Conservation (phyloP, 2,113 vertebrate genomes). For the western clawed frog (Xenopus tropicalis) region DNA sequence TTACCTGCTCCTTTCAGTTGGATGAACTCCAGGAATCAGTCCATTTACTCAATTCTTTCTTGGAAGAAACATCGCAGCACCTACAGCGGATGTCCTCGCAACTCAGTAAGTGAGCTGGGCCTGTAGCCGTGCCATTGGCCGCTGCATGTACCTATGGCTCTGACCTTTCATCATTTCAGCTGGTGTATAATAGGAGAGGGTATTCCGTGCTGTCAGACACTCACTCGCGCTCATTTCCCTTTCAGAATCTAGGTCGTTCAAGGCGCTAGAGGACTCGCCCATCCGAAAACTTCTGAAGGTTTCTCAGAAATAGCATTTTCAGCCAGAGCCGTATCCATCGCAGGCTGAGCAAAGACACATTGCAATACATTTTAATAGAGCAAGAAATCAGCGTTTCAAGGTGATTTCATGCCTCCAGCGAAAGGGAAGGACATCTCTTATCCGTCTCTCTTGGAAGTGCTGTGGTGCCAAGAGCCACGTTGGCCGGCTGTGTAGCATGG, state of each 20-base stretch:
- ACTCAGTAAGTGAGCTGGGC: constrained; percentile 53
- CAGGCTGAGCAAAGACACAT: not conserved
- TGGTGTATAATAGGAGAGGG: too few species aligned
- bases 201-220: not conserved
- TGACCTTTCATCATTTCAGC: not conserved
- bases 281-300: constrained; percentile 44
- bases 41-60: constrained; percentile 53
- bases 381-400: too few species aligned
- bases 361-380: too few species aligned
- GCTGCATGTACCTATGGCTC: too few species aligned
- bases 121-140: too few species aligned
- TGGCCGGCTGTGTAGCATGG: too few species aligned
- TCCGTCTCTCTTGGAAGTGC: too few species aligned
- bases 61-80: constrained; percentile 50
- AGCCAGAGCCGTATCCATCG: not conserved
- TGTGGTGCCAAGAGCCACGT: too few species aligned
- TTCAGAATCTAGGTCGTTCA: constrained; percentile 45
- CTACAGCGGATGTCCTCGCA: constrained; percentile 55
- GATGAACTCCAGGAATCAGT: constrained; percentile 57
- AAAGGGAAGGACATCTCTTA: too few species aligned
- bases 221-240: not conserved
- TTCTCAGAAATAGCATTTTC: not conserved
- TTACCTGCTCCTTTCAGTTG: constrained; percentile 49
- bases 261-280: constrained; percentile 44
- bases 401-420: too few species aligned